Conservation (phyloP, 2,797 vertebrate species). For the Mormyrops attenuatus region DNA sequence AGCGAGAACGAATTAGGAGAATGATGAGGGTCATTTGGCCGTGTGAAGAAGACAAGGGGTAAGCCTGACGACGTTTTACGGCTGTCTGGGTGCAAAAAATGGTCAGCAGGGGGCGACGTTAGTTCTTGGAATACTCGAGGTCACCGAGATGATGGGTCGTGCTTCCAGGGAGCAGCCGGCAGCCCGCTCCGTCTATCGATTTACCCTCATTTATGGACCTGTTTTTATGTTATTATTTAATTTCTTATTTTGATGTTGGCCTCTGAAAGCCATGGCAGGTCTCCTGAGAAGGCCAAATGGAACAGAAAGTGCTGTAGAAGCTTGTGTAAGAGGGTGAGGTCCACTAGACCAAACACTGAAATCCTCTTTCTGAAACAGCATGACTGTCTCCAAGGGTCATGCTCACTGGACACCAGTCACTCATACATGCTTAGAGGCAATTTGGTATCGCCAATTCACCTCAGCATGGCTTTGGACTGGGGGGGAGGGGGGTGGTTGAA, state of each 20-base stretch:
- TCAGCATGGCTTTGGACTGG: not conserved
- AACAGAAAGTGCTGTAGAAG: not conserved
- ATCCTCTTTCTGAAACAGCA: constrained; percentile 25
- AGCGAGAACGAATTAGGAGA: constrained; percentile 2
- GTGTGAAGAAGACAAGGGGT: not conserved
- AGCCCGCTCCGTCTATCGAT: not conserved
- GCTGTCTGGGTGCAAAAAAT: not conserved
- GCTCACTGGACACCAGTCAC: not conserved
- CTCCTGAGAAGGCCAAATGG: not conserved
- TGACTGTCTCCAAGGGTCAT: not conserved
- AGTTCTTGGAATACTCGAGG: not conserved
- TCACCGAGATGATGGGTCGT: not conserved
- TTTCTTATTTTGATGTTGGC: not conserved
- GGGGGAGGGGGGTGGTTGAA: not conserved
- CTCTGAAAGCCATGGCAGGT: not conserved
- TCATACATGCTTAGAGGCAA: not conserved
- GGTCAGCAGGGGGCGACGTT: constrained; percentile 10
- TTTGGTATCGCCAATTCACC: not conserved
- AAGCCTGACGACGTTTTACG: not conserved
- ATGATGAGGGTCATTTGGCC: constrained; percentile 3
- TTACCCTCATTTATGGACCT: not conserved
- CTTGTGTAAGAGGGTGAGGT: not conserved
- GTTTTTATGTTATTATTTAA: not conserved
- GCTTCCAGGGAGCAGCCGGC: not conserved
- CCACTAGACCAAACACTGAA: constrained; percentile 14